Base-by-base conservation (phyloP, 1,140 invertebrate species). In the Leptinotarsa defecta region DNA sequence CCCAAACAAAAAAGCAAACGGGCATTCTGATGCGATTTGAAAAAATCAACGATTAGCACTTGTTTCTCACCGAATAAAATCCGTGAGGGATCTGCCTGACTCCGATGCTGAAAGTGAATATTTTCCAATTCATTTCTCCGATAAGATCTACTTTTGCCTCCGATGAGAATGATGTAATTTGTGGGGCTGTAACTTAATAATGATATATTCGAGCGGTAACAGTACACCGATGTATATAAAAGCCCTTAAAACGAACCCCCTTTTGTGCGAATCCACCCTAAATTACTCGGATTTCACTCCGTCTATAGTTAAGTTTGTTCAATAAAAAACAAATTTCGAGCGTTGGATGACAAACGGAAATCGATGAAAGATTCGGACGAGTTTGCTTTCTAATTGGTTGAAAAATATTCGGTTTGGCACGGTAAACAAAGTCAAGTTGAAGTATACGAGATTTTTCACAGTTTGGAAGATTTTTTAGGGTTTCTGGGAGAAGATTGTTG, bases 171-270 rank as follows among this genome's bases (percentile, higher is more conserved):
- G 64, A 68, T 57, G 67, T 72, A 73, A 72, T 76, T 76, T 73
- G 75, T 52, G 22, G 34, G 68, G 67, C 71, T 78, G 77, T 63
- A 76, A 78, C 72, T 65, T 73, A 72, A 74, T 77, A 79, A 79
- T 79, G 77, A 79, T 52, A 79, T 72, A 70, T 77, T 76, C 71
- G 74, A 48, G 69, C 27, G 75, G 80, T 81, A 79, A 81, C 76
- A 78, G 76, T 81, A 81, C 78, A 76, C 80, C 68, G 61, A 67
- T 73, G 73, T 77, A 72, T 76, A 77, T 77, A 76, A 77, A 79
- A 78, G 80, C 80, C 80, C 78, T 79, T 79, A 79, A 81, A 81
- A 79, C 76, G 78, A 79, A 75, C 76, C 75, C 64, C 78, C 78
- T 74, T 79, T 81, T 79, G 78, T 79, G 64, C 76, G 68, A 65